phyloP scores from a whole-genome alignment of 2,113 vertebrate genomes.

The Anthoscopus minutus region DNA sequence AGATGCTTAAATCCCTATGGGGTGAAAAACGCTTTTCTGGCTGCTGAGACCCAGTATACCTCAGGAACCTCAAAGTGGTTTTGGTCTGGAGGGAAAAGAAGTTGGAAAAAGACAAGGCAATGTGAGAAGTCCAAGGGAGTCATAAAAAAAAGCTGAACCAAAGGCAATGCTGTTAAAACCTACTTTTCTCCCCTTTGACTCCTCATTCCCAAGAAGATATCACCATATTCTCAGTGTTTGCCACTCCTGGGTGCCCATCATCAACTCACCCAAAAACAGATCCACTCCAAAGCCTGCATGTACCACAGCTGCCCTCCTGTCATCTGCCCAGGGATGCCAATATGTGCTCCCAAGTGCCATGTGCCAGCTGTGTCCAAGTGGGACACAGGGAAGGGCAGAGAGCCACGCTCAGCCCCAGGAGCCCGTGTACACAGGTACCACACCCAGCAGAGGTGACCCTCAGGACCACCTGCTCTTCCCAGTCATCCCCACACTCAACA shows the following conservation, averaged over 20 bases:
- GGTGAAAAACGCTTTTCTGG: background rate
- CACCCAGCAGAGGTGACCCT: background rate
- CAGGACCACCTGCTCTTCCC: background rate
- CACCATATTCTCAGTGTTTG: background rate
- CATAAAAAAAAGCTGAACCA: background rate
- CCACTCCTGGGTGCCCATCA: background rate
- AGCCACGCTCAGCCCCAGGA: rapidly evolving
- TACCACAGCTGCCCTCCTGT: background rate
- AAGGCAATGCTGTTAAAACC: background rate
- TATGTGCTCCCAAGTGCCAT: rapidly evolving
- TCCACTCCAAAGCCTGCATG: background rate
- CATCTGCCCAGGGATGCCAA: rapidly evolving
- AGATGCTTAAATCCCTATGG: background rate
- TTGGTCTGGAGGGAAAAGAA: background rate
- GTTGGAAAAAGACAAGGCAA: background rate
- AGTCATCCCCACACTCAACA: background rate
- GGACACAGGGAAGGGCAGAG: background rate
- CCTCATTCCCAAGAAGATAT: background rate
- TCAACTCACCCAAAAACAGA: background rate
- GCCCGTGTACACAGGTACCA: rapidly evolving
- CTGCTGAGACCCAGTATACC: background rate
- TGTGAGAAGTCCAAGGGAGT: background rate
- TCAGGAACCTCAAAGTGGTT: background rate
- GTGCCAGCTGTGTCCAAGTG: rapidly evolving
- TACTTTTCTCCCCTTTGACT: background rate